Percentiles rank a stretch among this genome's conserved stretches.
These are phyloP conservation scores for Sesia apiformis DNA, from an alignment of 2,888 invertebrate species.

Conservation along the genomic window DNA sequence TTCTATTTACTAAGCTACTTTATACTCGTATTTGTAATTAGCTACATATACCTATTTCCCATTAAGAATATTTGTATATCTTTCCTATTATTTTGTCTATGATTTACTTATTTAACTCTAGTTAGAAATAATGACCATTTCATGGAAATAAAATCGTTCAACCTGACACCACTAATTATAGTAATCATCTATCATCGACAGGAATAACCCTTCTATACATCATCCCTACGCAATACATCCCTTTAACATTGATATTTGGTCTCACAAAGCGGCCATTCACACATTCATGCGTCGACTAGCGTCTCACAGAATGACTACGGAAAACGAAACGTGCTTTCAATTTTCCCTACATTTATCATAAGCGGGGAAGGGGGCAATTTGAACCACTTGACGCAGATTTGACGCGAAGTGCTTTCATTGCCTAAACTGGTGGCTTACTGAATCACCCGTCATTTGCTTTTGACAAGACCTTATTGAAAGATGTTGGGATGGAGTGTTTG, in stretches of 20 bases:
- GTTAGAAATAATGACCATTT: no score
- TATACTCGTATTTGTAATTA: no score
- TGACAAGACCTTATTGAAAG: slow-evolving; percentile 38
- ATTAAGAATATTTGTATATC: no score
- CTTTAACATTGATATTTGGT: slow-evolving; percentile 31
- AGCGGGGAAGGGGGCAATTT: slow-evolving; percentile 35
- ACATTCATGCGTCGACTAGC: slow-evolving; percentile 24
- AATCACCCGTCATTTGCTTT: slow-evolving; percentile 50
- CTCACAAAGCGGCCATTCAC: slow-evolving; percentile 31
- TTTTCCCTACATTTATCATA: slow-evolving; percentile 56
- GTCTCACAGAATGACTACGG: slow-evolving; percentile 28
- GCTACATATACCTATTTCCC: no score
- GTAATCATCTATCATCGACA: no score
- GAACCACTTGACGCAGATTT: slow-evolving; percentile 53
- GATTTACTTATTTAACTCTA: no score
- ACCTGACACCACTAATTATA: no score
- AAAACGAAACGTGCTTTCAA: slow-evolving; percentile 53
- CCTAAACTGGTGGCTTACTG: slow-evolving; percentile 45
- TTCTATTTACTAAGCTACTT: no score
- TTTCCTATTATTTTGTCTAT: no score
- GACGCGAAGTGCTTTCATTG: slow-evolving; percentile 49
- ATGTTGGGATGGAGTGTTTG: slow-evolving; percentile 24
- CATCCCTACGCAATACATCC: slow-evolving; percentile 18
- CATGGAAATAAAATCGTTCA: no score
- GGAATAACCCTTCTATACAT: no score